Conservation (phyloP, 2,113 vertebrate species). For the Orthochromis indermauri region DNA sequence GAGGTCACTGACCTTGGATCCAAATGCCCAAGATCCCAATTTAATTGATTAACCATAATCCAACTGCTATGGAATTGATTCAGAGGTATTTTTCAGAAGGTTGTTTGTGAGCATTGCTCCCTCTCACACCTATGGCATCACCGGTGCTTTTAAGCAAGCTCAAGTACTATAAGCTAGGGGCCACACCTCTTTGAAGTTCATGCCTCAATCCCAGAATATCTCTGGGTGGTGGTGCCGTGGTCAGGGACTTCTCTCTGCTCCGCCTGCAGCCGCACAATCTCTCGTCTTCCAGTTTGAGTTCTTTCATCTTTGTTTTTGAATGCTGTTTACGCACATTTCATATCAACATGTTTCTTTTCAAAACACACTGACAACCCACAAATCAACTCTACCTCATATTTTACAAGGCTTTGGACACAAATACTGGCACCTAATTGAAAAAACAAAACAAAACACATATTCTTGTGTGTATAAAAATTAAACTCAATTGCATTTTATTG, state of each 20-base stretch:
- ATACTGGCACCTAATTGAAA: neutral
- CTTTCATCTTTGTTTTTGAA: slow-evolving; percentile 30
- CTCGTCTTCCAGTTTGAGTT: neutral
- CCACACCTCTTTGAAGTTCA: slow-evolving; percentile 2
- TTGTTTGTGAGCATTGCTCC: neutral
- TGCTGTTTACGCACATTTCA: neutral
- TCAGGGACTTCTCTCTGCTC: neutral
- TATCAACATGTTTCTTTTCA: neutral
- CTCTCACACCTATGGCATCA: neutral
- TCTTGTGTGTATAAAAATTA: neutral
- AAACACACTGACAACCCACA: neutral
- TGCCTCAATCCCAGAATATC: neutral
- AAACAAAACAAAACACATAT: neutral
- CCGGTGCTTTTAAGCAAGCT: neutral
- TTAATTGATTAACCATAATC: neutral
- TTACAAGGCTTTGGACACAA: neutral
- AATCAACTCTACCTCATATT: neutral
- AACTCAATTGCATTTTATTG: neutral
- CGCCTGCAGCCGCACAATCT: neutral
- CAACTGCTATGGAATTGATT: neutral
- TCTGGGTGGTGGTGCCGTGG: neutral
- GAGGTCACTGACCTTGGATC: neutral
- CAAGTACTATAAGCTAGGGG: neutral
- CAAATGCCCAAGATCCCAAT: neutral
- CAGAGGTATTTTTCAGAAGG: neutral